Evolutionary conservation across 2,797 vertebrate genomes (phyloP).

Genomic region (Diglossa cyanea): DNA sequence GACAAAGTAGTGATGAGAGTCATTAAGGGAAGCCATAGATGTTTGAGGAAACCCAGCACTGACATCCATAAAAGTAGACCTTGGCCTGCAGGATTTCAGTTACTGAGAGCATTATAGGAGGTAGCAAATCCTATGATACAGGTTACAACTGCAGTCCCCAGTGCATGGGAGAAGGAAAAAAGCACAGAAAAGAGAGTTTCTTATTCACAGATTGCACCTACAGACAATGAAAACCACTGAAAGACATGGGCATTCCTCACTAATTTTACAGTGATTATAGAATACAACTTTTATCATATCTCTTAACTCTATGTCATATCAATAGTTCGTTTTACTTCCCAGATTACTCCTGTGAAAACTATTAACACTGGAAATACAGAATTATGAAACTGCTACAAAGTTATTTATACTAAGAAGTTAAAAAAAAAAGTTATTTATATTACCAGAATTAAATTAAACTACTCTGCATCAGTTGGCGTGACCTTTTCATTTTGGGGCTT

Average conservation of each 20-base stretch:
- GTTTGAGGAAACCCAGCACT: neutral
- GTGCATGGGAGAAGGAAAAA: neutral
- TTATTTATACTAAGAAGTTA: slow-evolving; percentile 29
- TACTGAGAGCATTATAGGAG: neutral
- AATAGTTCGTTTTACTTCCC: neutral
- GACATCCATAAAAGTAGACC: neutral
- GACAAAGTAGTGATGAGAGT: neutral
- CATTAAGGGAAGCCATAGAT: neutral
- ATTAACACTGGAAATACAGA: neutral
- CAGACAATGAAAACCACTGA: neutral
- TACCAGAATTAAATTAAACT: slow-evolving; percentile 33
- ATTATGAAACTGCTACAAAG: slow-evolving; percentile 12
- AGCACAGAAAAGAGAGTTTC: neutral
- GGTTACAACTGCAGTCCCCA: neutral
- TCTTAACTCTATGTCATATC: neutral
- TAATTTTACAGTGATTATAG: neutral
- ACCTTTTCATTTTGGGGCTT: slow-evolving; percentile 56
- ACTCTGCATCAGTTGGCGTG: slow-evolving; percentile 1
- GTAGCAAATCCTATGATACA: neutral
- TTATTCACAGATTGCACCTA: neutral
- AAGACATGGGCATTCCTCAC: neutral
- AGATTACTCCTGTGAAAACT: neutral
- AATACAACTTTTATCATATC: neutral
- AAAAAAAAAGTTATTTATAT: slow-evolving; percentile 18
- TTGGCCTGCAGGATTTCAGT: neutral